A percentile compares a stretch with the other conserved stretches of the same genome.
Conservation (phyloP, 1,140 invertebrate genomes). For the Cherax quadricarinatus region DNA sequence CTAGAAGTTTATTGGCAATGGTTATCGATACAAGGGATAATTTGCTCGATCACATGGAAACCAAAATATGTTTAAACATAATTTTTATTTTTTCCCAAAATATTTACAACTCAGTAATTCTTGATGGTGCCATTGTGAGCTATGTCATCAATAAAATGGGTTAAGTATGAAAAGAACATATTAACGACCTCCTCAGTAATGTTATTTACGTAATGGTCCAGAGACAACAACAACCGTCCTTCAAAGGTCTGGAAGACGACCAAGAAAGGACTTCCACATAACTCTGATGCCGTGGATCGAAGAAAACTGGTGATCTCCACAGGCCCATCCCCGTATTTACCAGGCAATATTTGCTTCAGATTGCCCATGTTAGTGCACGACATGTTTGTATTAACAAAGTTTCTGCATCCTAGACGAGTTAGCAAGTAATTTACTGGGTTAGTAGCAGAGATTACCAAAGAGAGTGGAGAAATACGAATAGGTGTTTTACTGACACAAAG, state of each 20-base stretch:
- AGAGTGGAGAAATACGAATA: conserved; percentile 20
- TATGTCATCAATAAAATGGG: conserved; percentile 1
- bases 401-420: conserved; percentile 27
- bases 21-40: too few species aligned
- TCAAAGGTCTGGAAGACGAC: conserved; percentile 56
- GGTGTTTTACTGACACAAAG: conserved; percentile 22
- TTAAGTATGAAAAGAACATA: conserved; percentile 23
- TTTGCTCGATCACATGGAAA: too few species aligned
- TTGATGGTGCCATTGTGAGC: not conserved
- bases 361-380: conserved; percentile 65
- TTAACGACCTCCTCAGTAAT: conserved; percentile 40
- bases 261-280: conserved; percentile 42
- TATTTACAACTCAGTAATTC: too few species aligned
- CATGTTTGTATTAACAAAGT: conserved; percentile 51
- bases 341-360: conserved; percentile 31
- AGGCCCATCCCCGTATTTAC: not conserved
- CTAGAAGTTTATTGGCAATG: too few species aligned
- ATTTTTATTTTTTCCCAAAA: too few species aligned
- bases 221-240: conserved; percentile 45
- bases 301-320: conserved; percentile 53
- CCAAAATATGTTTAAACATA: too few species aligned
- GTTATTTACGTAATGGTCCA: conserved; percentile 66
- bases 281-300: conserved; percentile 34
- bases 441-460: conserved; percentile 19
- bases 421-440: conserved; percentile 56